Base-by-base conservation (phyloP, 2,113 vertebrate species). In the Pogonocichla stellata region DNA sequence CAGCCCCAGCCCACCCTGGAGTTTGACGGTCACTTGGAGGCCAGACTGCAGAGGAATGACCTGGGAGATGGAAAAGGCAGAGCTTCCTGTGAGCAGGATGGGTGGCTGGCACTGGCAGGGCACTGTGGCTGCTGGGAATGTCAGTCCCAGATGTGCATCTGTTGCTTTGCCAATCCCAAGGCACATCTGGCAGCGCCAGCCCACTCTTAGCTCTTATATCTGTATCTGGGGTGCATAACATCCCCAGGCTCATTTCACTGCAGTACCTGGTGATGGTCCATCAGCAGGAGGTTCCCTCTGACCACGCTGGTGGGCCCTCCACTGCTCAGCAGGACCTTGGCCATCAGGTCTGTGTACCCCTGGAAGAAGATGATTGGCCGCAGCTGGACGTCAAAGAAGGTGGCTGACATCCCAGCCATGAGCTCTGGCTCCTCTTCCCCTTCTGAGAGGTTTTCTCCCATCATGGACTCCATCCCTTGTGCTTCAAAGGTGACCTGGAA, bases 201-300 rank as follows among this genome's bases (percentile, higher is more conserved):
- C 33, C 0, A 0, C 62, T 51, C 47, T 47, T 25, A 20, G 31
- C 10, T 14, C 19, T 42, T 28, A 25, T 28, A 12, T 16, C 18
- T 57, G 18, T 23, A 3, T 47, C 56, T 1, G 2, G 33, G 31
- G 40, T 24, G 17, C 4, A 1, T 7, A 33, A 64, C 16, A 5
- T 13, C 26, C 54, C 15, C 58, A 26, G 34, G 33, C 38, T 42
- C 4, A 0, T 14, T n/a, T 34, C 15, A 3, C 0, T 25, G 42
- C 4, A 1, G n/a, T 96, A 98, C 98, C 98, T 98, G 96, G 48
- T 95, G 93, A 71, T 98, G 97, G 70, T 98, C 98, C 91, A 97
- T 96, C 65, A 98, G 74, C n/a, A 98, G 64, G 14, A 97, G 73
- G 69, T 96, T 98, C 64, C 97, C 98, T 92, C 70, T 97, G 58